Evolutionary conservation across 2,113 vertebrate species (phyloP).

Genomic region (Ophthalmolycus amberensis): DNA sequence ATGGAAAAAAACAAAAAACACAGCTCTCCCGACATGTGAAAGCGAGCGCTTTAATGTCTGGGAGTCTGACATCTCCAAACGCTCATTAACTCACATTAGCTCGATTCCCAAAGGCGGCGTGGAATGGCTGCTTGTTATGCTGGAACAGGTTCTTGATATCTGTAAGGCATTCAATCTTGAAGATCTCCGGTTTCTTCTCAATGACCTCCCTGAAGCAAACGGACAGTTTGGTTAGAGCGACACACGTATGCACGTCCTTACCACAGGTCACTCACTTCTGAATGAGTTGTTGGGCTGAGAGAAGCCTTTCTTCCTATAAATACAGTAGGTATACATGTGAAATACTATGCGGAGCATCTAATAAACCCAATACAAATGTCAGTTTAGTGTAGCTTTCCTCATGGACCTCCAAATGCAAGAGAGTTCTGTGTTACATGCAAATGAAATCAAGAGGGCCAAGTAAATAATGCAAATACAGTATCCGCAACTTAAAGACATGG

Average conservation of each 20-base stretch:
- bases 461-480: conserved; percentile 2
- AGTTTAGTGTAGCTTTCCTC: background rate
- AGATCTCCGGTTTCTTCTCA: conserved; percentile 99
- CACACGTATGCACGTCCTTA: conserved; percentile 18
- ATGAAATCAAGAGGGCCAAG: background rate
- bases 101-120: conserved; percentile 97
- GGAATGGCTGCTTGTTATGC: conserved; percentile 92
- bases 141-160: conserved; percentile 98
- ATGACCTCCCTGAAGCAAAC: conserved; percentile 92
- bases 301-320: background rate
- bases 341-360: background rate
- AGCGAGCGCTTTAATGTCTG: conserved; percentile 40
- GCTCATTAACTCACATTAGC: conserved; percentile 86
- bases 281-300: background rate
- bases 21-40: conserved; percentile 14
- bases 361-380: background rate
- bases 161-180: conserved; percentile 98
- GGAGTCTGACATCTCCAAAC: conserved; percentile 59
- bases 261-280: background rate
- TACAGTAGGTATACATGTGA: background rate
- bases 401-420: background rate
- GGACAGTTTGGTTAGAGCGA: conserved; percentile 40
- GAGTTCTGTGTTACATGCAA: background rate
- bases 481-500: background rate
- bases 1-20: conserved; percentile 2